These are phyloP conservation scores for Luffia ferchaultella DNA, from an alignment of 2,888 invertebrate genomes.

Conservation along the genomic window DNA sequence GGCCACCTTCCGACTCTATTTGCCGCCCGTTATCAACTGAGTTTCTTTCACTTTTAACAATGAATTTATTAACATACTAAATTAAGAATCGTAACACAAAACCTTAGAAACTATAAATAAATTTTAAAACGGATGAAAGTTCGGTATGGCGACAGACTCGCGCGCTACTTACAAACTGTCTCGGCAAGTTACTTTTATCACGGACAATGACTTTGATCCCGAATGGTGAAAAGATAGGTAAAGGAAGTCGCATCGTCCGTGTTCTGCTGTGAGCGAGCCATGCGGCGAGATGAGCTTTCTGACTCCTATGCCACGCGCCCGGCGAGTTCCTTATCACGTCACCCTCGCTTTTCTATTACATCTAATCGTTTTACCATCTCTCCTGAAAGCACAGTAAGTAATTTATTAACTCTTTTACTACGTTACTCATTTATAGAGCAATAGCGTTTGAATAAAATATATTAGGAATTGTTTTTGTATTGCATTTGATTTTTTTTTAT, in stretches of 20 bases:
- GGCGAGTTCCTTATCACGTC: conserved; percentile 24
- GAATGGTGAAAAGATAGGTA: conserved; percentile 11
- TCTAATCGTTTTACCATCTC: conserved; percentile 22
- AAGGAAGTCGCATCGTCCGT: conserved; percentile 36
- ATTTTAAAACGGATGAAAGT: no score
- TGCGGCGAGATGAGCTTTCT: conserved; percentile 58
- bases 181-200: no score
- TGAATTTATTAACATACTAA: no score
- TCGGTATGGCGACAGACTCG: no score
- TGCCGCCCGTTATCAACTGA: no score
- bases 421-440: conserved; percentile 5
- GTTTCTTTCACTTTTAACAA: no score
- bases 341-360: conserved; percentile 28
- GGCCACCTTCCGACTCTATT: background rate
- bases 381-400: conserved; percentile 47
- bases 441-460: conserved; percentile 17
- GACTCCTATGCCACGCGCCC: conserved; percentile 23
- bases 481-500: no score
- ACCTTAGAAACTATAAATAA: no score
- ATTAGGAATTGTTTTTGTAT: no score
- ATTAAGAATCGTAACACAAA: no score
- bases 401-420: conserved; percentile 12
- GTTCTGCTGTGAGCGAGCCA: conserved; percentile 6
- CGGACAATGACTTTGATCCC: no score
- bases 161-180: no score